Percentiles rank a stretch among this genome's conserved stretches.
phyloP scores from a whole-genome alignment of 2,113 vertebrate species.

The Xiphophorus maculatus region DNA sequence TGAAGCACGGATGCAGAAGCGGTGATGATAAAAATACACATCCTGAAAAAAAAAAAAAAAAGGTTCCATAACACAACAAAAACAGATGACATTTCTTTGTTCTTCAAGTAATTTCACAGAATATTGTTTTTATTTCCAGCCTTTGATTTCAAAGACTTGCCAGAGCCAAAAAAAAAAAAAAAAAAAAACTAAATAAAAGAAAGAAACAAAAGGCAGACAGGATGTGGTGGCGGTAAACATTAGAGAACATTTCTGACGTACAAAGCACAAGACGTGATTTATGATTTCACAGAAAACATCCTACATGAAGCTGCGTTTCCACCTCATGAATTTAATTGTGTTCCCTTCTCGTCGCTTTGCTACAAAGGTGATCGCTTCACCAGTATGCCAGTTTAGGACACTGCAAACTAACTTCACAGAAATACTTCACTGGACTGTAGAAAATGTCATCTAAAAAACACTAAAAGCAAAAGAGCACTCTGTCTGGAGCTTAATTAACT shows the following conservation, averaged over 20 bases:
- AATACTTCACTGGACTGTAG: too few species aligned
- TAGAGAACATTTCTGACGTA: not conserved
- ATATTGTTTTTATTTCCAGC: not conserved
- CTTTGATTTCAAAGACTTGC: not conserved
- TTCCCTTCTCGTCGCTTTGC: not conserved
- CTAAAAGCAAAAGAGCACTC: too few species aligned
- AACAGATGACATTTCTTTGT: not conserved
- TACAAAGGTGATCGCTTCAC: not conserved
- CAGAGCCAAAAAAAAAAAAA: not conserved
- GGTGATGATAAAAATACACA: not conserved
- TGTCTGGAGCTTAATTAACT: too few species aligned
- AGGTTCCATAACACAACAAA: not conserved
- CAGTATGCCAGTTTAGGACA: not conserved
- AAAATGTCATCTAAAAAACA: too few species aligned
- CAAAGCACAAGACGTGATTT: not conserved
- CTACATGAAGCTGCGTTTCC: not conserved
- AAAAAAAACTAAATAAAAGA: not conserved
- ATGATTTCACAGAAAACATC: slow-evolving; percentile 7
- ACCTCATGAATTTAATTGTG: not conserved
- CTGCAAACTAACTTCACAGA: too few species aligned
- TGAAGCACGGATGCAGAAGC: not conserved
- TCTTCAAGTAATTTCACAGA: not conserved
- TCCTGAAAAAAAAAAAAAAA: not conserved
- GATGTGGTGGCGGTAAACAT: not conserved
- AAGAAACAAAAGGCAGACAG: not conserved